These are phyloP conservation scores for Ceramica pisi DNA, from an alignment of 2,888 invertebrate species.

Conservation along the genomic window DNA sequence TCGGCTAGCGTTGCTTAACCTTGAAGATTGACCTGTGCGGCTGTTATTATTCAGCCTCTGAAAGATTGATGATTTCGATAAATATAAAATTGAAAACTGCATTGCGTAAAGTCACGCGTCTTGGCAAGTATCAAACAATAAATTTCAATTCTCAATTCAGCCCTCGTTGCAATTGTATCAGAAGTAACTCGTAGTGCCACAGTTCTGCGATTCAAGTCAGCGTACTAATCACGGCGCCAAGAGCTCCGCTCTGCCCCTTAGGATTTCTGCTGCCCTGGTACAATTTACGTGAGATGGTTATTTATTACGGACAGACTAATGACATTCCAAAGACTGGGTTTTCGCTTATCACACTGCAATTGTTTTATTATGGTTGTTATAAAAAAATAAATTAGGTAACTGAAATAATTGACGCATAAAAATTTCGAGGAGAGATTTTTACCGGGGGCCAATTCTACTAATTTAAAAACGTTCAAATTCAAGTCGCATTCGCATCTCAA, in stretches of 20 bases:
- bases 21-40: no score
- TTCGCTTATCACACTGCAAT: neutral
- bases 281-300: slow-evolving; percentile 10
- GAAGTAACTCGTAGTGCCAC: slow-evolving; percentile 18
- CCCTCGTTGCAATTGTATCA: slow-evolving; percentile 21
- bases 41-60: no score
- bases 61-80: neutral
- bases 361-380: neutral
- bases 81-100: neutral
- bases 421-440: no score
- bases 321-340: neutral
- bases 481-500: no score
- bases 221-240: slow-evolving; percentile 36
- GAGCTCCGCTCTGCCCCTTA: slow-evolving; percentile 11
- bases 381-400: no score
- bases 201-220: slow-evolving; percentile 15
- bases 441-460: no score
- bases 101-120: neutral
- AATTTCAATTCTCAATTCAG: slow-evolving; percentile 13
- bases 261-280: slow-evolving; percentile 27
- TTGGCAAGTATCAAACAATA: neutral
- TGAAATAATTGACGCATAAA: no score
- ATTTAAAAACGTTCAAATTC: no score
- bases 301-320: slow-evolving; percentile 5
- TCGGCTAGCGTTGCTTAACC: no score